Base-by-base conservation (phyloP, 2,113 vertebrate species). In the Neodontobutis hainanensis region DNA sequence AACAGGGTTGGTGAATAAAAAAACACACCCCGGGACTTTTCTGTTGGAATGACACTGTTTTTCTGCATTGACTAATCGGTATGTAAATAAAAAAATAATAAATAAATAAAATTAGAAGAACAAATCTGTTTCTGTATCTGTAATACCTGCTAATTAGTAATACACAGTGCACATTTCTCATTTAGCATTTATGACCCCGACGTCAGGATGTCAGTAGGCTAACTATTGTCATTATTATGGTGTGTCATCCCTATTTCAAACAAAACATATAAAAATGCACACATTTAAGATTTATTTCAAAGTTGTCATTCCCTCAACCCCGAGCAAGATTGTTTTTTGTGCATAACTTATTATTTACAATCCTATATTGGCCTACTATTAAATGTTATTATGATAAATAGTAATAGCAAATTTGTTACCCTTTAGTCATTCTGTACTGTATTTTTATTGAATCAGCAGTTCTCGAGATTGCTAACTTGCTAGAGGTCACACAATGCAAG, bases 401-500 rank as follows among this genome's bases (percentile, higher is more conserved):
- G 8, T 40, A 40, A 6, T 40, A 2, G 15, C 2, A 4, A 36
- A 8, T 36, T 14, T 14, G 14, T 38, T 36, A 36, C 2, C 4
- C 11, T 55, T 55, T 36, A 14, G 12, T 35, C 11, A 14, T 55
- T 36, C 32, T 38, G 67, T 85, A 75, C 67, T 75, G 49, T 12
- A 8, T 47, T 35, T 81, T 74, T 57, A 81, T 88, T 83, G 61
- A 60, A 69, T 74, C 82, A 78, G 81, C 73, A 84, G 85, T 71
- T 81, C 80, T 76, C 73, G 85, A 85, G 72, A 86, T 89, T 80
- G 72, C 82, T 84, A 83, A 75, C 68, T 71, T 51, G 65, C 76
- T 81, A 86, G 83, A 92, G 92, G 92, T 92, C 92, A 92, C 79
- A 88, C 86, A 91, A 91, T 89, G 89, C 82, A 87, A 81, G 83